Conservation (phyloP, 1,140 invertebrate genomes). For the Callitettix versicolor region DNA sequence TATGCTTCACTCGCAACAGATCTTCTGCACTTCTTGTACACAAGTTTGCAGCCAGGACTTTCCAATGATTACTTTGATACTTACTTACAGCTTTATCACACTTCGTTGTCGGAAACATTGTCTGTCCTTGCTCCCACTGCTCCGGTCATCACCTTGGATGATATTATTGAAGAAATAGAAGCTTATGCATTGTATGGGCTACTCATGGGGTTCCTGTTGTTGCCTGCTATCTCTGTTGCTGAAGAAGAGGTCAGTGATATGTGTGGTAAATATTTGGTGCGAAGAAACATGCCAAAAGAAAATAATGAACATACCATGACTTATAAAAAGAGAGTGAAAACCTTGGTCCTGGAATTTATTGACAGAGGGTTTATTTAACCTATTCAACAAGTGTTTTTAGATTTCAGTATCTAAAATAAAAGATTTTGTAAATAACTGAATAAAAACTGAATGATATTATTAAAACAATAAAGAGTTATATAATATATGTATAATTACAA, state of each 20-base stretch:
- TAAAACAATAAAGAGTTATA: too few relatives aligned
- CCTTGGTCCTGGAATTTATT: conserved; percentile 19
- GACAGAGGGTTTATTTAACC: conserved; percentile 21
- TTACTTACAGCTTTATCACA: conserved; percentile 43
- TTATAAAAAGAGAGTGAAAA: conserved; percentile 15
- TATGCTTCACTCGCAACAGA: conserved; percentile 34
- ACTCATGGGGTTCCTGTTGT: conserved; percentile 19
- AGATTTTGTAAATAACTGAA: too few relatives aligned
- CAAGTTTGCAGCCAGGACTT: conserved; percentile 38
- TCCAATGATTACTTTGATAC: conserved; percentile 35
- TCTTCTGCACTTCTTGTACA: conserved; percentile 33
- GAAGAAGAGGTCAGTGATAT: neutral
- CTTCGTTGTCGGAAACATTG: conserved; percentile 30
- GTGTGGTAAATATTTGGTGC: neutral
- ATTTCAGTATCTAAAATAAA: too few relatives aligned
- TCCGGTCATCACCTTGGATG: conserved; percentile 5
- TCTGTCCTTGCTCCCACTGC: conserved; percentile 9
- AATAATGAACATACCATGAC: conserved; percentile 1
- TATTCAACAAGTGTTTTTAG: too few relatives aligned
- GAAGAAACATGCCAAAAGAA: neutral
- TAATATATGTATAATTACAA: too few relatives aligned
- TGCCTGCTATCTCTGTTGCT: conserved; percentile 17
- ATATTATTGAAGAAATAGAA: conserved; percentile 18
- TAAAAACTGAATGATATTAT: too few relatives aligned
- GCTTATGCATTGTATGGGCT: conserved; percentile 19